Evolutionary conservation across 2,888 invertebrate genomes (phyloP).

Genomic region (Mesorhabditis spiculigera): DNA sequence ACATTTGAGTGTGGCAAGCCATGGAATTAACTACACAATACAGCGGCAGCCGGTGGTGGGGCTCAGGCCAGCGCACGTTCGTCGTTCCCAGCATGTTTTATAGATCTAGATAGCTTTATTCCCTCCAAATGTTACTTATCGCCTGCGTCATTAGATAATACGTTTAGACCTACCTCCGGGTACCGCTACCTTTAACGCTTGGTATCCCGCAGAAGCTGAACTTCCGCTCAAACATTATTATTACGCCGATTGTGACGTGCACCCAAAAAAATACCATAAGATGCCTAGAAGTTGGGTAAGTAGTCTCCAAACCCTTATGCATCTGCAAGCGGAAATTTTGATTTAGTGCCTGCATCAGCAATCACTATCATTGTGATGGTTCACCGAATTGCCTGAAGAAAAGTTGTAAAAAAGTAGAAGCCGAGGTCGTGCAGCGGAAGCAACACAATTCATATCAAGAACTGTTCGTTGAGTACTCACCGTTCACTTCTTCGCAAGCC

Average conservation of each 20-base stretch:
- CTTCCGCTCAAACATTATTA: not conserved
- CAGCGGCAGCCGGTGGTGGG: too few relatives aligned
- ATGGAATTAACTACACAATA: too few relatives aligned
- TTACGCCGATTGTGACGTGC: not conserved
- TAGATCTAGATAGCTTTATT: too few relatives aligned
- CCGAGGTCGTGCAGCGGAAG: not conserved
- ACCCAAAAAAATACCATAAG: not conserved
- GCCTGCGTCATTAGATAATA: too few relatives aligned
- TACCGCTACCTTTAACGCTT: too few relatives aligned
- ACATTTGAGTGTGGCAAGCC: too few relatives aligned
- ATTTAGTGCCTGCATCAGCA: not conserved
- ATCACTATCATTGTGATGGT: slow-evolving; percentile 4
- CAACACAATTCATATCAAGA: not conserved
- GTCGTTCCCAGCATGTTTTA: too few relatives aligned
- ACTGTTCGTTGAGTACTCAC: not conserved
- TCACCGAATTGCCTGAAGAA: not conserved
- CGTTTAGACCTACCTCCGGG: too few relatives aligned
- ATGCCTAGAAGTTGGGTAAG: too few relatives aligned
- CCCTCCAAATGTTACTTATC: too few relatives aligned
- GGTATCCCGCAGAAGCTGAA: not conserved
- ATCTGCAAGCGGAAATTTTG: not conserved
- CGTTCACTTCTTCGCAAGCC: slow-evolving; percentile 15
- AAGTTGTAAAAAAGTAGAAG: not conserved
- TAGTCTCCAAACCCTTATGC: not conserved
- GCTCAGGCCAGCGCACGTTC: too few relatives aligned